Evolutionary conservation across 2,888 invertebrate genomes (phyloP).

Genomic region (Tenthredo scrophulariae): DNA sequence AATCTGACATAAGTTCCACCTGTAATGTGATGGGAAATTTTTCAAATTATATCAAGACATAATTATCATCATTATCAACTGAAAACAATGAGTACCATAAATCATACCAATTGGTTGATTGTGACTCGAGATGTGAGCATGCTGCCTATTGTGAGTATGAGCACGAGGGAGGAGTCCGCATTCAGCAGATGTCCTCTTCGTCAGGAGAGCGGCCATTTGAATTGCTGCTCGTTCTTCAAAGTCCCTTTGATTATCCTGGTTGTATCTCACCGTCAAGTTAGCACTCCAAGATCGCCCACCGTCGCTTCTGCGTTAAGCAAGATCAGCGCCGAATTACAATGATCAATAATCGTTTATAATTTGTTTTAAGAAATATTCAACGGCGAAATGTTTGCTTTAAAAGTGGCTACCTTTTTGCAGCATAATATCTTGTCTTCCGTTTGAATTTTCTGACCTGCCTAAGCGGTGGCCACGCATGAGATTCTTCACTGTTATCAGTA

Average conservation of each 20-base stretch:
- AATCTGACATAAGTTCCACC: constrained; percentile 89
- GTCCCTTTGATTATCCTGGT: constrained; percentile 93
- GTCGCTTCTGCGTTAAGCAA: constrained; percentile 69
- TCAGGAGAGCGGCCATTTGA: constrained; percentile 84
- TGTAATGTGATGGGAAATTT: constrained; percentile 62
- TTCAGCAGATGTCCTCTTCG: constrained; percentile 77
- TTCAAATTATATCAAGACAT: neutral
- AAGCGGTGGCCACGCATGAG: constrained; percentile 63
- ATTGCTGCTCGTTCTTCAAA: constrained; percentile 89
- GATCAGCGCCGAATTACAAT: neutral
- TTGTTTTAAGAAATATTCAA: neutral
- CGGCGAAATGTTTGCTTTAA: neutral
- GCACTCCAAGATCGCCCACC: constrained; percentile 87
- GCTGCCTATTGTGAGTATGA: constrained; percentile 63
- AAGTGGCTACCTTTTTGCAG: constrained; percentile 64
- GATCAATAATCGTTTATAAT: neutral
- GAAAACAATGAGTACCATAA: neutral
- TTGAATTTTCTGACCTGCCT: constrained; percentile 63
- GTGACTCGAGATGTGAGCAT: constrained; percentile 62
- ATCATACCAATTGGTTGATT: constrained; percentile 70
- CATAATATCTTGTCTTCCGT: constrained; percentile 62
- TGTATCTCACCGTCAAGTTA: constrained; percentile 89
- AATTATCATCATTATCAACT: constrained; percentile 19
- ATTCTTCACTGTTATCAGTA: constrained; percentile 73
- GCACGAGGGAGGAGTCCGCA: constrained; percentile 63